Conservation (phyloP, 2,113 vertebrate species). For the Apteryx owenii region DNA sequence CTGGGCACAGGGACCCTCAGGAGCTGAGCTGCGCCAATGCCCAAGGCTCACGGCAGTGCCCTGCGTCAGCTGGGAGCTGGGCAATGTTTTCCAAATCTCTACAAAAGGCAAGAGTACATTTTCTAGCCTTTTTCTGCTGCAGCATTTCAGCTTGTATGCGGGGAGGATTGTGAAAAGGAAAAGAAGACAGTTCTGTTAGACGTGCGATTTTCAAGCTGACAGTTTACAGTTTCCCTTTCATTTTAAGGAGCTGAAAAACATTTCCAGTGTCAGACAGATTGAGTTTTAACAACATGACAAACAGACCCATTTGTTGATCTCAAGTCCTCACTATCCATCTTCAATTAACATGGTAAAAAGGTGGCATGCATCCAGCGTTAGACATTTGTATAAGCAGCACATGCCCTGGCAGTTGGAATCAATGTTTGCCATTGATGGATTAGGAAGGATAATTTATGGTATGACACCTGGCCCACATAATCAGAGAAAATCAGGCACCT, state of each 20-base stretch:
- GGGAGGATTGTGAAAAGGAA: background rate
- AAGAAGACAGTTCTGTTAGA: slow-evolving; percentile 42
- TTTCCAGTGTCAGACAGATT: slow-evolving; percentile 54
- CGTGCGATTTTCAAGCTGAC: slow-evolving; percentile 59
- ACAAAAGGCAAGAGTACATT: background rate
- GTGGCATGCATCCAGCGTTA: slow-evolving; percentile 23
- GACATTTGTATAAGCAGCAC: slow-evolving; percentile 49
- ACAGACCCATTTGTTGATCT: slow-evolving; percentile 67
- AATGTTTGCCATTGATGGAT: slow-evolving; percentile 58
- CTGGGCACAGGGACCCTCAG: background rate
- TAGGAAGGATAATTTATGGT: background rate
- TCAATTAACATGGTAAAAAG: slow-evolving; percentile 67
- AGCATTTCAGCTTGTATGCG: slow-evolving; percentile 13
- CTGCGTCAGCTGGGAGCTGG: background rate
- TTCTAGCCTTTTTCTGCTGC: background rate
- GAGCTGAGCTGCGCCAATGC: background rate
- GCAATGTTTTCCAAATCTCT: background rate
- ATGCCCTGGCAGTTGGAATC: slow-evolving; percentile 39
- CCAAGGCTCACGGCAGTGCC: background rate
- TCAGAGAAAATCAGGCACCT: slow-evolving; percentile 3
- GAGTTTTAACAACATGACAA: slow-evolving; percentile 68
- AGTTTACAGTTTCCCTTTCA: slow-evolving; percentile 70
- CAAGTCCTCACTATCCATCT: slow-evolving; percentile 17
- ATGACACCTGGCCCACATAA: background rate
- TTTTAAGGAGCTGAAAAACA: slow-evolving; percentile 51